phyloP scores from a whole-genome alignment of 2,113 vertebrate genomes.

The Istiophorus platypterus region DNA sequence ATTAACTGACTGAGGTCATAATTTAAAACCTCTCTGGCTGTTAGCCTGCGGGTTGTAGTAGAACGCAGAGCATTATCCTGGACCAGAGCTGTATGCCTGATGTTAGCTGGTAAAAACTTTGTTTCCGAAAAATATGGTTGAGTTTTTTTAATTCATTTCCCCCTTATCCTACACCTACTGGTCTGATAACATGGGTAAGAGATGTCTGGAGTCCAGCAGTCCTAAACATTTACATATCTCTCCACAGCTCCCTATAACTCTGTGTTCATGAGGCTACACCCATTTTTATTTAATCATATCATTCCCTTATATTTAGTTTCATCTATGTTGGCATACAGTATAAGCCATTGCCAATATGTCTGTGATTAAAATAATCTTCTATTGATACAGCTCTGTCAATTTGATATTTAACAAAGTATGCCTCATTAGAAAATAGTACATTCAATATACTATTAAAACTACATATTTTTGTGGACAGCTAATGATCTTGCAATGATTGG shows the following conservation, averaged over 20 bases:
- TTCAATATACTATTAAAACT: neutral
- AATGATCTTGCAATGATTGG: neutral
- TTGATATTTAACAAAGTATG: neutral
- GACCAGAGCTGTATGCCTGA: neutral
- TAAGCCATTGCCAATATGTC: neutral
- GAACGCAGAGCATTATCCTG: too few species aligned
- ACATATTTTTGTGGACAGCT: neutral
- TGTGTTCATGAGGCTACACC: too few species aligned
- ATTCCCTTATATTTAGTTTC: neutral
- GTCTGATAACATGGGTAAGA: neutral
- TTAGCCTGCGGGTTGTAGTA: too few species aligned
- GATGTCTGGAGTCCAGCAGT: neutral
- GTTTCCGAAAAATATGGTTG: neutral
- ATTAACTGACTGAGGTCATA: neutral
- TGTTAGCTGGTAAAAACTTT: neutral
- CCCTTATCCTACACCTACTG: neutral
- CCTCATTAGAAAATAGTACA: neutral
- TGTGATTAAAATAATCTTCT: neutral
- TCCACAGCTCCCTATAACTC: neutral
- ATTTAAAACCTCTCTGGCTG: neutral
- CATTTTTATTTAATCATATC: neutral
- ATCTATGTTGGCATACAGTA: neutral
- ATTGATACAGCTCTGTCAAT: neutral
- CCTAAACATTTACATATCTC: neutral
- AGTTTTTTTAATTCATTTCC: neutral